Conservation (phyloP, 1,140 invertebrate genomes). For the Protaetia brevitarsis region DNA sequence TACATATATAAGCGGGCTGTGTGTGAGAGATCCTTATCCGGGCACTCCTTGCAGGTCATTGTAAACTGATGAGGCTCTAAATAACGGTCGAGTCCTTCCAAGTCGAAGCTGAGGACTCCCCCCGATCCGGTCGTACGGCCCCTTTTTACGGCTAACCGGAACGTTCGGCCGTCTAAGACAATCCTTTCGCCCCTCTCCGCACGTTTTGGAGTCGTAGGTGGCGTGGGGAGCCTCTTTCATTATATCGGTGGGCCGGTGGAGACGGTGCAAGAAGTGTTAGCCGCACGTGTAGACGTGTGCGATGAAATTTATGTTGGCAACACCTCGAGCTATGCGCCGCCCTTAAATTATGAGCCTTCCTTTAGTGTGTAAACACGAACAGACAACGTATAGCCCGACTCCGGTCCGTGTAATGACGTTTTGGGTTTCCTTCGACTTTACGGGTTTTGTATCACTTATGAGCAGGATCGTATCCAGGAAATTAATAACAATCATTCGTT, state of each 20-base stretch:
- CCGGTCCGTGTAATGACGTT: constrained; percentile 15
- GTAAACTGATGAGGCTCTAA: constrained; percentile 43
- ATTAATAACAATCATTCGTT: background rate
- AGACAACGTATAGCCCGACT: background rate
- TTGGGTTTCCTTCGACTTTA: background rate
- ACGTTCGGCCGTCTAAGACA: constrained; percentile 9
- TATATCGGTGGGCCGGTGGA: constrained; percentile 8
- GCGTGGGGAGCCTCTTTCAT: background rate
- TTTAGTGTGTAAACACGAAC: background rate
- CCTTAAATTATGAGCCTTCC: background rate
- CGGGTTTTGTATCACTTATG: background rate
- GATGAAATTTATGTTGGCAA: constrained; percentile 18
- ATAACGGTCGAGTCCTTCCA: constrained; percentile 33
- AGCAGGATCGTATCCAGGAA: constrained; percentile 5
- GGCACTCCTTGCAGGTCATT: constrained; percentile 33
- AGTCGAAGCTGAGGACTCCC: background rate
- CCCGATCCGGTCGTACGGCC: background rate
- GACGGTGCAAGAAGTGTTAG: constrained; percentile 2
- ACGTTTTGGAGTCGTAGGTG: background rate
- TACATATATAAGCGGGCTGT: constrained; percentile 7
- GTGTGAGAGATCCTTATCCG: constrained; percentile 17
- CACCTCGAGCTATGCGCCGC: background rate
- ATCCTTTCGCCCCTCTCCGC: background rate
- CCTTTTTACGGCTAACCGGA: constrained; percentile 6
- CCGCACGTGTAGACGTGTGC: constrained; percentile 7